Conservation (phyloP, 1,140 invertebrate species). For the Zeugodacus cucurbitae region DNA sequence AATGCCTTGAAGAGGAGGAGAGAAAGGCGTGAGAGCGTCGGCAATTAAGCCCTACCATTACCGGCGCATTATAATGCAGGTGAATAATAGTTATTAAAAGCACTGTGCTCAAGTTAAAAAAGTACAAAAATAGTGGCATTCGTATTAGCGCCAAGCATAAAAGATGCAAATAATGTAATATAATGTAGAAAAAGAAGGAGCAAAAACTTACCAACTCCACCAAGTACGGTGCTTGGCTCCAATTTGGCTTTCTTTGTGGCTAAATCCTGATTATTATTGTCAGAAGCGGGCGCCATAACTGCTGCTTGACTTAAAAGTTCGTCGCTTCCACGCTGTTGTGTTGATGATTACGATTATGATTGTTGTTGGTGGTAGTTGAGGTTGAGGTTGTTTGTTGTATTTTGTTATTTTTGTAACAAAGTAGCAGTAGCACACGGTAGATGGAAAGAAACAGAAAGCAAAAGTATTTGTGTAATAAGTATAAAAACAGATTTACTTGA, state of each 20-base stretch:
- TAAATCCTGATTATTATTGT: slow-evolving; percentile 91
- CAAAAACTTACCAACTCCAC: slow-evolving; percentile 66
- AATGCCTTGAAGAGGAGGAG: neutral
- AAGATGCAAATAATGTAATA: neutral
- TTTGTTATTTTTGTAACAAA: neutral
- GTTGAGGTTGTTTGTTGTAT: neutral
- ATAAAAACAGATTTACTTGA: neutral
- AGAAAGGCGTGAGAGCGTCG: neutral
- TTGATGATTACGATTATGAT: neutral
- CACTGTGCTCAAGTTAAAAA: neutral
- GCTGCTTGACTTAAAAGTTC: slow-evolving; percentile 93
- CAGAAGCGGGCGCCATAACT: slow-evolving; percentile 92
- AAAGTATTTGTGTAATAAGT: slow-evolving; percentile 5
- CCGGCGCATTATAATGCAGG: neutral
- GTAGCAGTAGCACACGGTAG: neutral
- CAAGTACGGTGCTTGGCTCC: slow-evolving; percentile 64
- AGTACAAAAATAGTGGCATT: neutral
- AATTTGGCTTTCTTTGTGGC: slow-evolving; percentile 90
- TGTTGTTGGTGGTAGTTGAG: neutral
- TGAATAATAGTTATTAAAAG: neutral
- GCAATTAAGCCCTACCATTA: neutral
- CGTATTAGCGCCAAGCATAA: neutral
- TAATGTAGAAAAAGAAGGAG: no score
- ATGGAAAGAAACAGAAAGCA: slow-evolving; percentile 24
- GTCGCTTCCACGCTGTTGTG: slow-evolving; percentile 89